phyloP scores from a whole-genome alignment of 2,888 invertebrate genomes.

The Schizotus pectinicornis region DNA sequence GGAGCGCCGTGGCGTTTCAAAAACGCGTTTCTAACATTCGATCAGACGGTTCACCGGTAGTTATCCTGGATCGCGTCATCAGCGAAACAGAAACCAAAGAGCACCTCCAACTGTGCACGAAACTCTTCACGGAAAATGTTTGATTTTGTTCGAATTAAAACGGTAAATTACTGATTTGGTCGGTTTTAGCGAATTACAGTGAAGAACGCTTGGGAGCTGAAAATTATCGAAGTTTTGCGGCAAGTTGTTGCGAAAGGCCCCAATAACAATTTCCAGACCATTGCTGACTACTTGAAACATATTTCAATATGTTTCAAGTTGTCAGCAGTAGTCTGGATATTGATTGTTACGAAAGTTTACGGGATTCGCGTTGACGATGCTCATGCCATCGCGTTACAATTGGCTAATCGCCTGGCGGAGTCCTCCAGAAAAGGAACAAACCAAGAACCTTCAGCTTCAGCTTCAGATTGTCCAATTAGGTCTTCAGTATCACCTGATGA shows the following conservation, averaged over 20 bases:
- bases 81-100: constrained; percentile 65
- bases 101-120: constrained; percentile 76
- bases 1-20: constrained; percentile 8
- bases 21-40: constrained; percentile 3
- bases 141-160: constrained; percentile 45
- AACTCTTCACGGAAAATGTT: constrained; percentile 82
- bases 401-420: constrained; percentile 69
- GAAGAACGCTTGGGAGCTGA: constrained; percentile 88
- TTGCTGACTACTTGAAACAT: too few relatives aligned
- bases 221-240: constrained; percentile 85
- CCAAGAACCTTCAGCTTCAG: too few relatives aligned
- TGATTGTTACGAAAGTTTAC: constrained; percentile 86
- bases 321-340: constrained; percentile 88
- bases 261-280: too few relatives aligned
- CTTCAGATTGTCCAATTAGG: too few relatives aligned
- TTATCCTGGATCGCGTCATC: constrained; percentile 22
- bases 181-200: constrained; percentile 78
- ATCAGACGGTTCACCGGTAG: neutral
- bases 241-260: constrained; percentile 72
- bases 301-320: constrained; percentile 76
- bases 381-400: constrained; percentile 79
- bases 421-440: constrained; percentile 33
- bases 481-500: constrained; percentile 39
- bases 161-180: constrained; percentile 7
- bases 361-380: constrained; percentile 86